These are phyloP conservation scores for Mustela lutreola DNA, from an alignment of 2,113 vertebrate species.

Conservation along the genomic window DNA sequence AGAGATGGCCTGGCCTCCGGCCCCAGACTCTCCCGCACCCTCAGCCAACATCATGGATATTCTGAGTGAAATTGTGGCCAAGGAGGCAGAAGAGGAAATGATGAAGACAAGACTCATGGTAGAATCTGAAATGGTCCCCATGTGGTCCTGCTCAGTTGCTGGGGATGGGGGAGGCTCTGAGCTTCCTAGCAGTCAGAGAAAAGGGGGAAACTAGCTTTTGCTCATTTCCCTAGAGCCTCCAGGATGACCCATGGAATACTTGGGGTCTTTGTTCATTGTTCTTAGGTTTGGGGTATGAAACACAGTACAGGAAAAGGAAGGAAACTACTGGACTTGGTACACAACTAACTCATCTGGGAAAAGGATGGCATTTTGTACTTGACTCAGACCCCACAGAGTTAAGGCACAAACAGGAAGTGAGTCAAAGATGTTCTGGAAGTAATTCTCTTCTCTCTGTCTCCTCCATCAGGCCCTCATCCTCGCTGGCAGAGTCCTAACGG, in stretches of 20 bases:
- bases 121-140: accelerated
- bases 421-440: neutral
- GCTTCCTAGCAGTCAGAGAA: neutral
- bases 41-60: accelerated
- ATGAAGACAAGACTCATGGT: neutral
- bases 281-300: neutral
- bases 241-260: too few species aligned
- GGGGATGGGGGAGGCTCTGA: too few species aligned
- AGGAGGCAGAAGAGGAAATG: too few species aligned
- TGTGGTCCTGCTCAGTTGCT: neutral
- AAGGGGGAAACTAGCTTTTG: neutral
- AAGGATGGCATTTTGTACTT: too few species aligned
- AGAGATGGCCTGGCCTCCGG: accelerated
- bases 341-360: neutral
- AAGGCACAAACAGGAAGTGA: neutral
- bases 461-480: accelerated
- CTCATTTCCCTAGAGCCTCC: neutral
- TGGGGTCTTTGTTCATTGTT: neutral
- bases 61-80: accelerated
- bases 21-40: accelerated
- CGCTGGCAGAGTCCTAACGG: neutral
- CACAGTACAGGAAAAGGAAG: neutral
- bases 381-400: neutral
- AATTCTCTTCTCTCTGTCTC: neutral
- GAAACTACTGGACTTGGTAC: neutral